phyloP scores from a whole-genome alignment of 2,888 invertebrate genomes.

The Exephanes ischioxanthus region DNA sequence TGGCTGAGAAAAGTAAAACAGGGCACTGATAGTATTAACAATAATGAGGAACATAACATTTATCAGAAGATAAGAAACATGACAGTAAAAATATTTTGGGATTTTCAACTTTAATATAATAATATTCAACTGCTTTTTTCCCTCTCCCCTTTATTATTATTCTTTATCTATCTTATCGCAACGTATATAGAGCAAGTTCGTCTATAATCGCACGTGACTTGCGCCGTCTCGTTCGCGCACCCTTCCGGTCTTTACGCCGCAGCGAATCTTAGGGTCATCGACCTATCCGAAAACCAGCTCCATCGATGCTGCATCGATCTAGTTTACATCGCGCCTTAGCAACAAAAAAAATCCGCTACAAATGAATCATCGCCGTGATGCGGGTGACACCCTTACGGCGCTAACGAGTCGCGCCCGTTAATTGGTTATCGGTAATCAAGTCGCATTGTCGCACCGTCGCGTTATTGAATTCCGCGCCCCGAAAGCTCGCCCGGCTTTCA shows the following conservation, averaged over 20 bases:
- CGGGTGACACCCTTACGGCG: neutral
- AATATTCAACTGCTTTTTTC: no score
- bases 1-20: no score
- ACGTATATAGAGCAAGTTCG: neutral
- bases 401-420: neutral
- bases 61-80: no score
- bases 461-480: neutral
- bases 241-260: neutral
- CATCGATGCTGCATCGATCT: neutral
- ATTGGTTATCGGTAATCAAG: slow-evolving; percentile 5
- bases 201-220: no score
- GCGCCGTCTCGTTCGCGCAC: no score
- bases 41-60: no score
- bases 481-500: neutral
- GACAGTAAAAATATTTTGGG: no score
- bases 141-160: no score
- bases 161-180: neutral
- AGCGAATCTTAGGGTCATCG: neutral
- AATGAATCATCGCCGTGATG: neutral
- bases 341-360: neutral
- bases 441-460: neutral
- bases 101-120: no score
- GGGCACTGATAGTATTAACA: no score
- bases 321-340: neutral
- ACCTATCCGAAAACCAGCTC: neutral